A percentile compares a stretch with the other conserved stretches of the same genome.
Evolutionary conservation across 2,888 invertebrate genomes (phyloP).

Genomic region (Tenodera sinensis): DNA sequence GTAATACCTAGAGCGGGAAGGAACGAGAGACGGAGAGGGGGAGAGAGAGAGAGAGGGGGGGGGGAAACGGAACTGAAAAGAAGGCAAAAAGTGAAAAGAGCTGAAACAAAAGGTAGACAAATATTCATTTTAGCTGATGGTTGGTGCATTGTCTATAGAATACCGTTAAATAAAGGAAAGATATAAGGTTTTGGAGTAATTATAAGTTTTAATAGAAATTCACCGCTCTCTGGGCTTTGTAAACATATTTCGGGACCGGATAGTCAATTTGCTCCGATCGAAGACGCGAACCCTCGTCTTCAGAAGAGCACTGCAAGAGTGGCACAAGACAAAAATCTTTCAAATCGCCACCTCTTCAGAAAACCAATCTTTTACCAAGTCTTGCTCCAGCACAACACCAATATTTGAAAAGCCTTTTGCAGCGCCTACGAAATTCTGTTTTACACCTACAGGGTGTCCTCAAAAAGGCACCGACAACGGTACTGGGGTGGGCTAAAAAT

Average conservation of each 20-base stretch:
- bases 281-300: background rate
- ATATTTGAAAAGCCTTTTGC: too few relatives aligned
- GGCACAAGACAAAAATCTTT: background rate
- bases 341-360: background rate
- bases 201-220: background rate
- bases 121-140: background rate
- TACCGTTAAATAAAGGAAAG: background rate
- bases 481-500: too few relatives aligned
- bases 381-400: too few relatives aligned
- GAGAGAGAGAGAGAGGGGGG: too few relatives aligned
- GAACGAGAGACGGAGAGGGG: too few relatives aligned
- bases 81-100: background rate
- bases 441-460: too few relatives aligned
- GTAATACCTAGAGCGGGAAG: background rate
- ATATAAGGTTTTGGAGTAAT: background rate
- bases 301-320: background rate
- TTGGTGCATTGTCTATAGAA: background rate
- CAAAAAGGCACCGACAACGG: too few relatives aligned
- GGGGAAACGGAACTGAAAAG: background rate
- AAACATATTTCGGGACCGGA: background rate
- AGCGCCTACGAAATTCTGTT: too few relatives aligned
- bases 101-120: background rate
- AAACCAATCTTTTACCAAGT: background rate
- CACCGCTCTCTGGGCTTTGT: background rate
- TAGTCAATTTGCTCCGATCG: background rate